phyloP scores from a whole-genome alignment of 2,797 vertebrate genomes.

The Pseudocheirus occidentalis region DNA sequence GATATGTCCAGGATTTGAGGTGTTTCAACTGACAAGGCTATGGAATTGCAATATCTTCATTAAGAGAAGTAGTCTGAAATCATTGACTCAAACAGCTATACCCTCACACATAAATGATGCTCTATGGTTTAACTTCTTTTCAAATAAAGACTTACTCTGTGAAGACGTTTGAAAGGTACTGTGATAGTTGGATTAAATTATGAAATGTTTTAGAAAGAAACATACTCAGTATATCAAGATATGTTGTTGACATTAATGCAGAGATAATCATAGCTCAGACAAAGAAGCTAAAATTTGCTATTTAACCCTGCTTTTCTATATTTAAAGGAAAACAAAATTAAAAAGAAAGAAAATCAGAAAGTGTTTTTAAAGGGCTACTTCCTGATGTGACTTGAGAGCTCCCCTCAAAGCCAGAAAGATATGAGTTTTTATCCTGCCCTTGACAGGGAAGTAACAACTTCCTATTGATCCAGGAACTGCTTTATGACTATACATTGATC shows the following conservation, averaged over 20 bases:
- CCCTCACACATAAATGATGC: background rate
- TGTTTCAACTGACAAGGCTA: background rate
- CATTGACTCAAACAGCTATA: background rate
- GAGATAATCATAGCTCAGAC: background rate
- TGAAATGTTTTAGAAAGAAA: background rate
- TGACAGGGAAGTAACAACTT: too few relatives aligned
- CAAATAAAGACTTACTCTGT: background rate
- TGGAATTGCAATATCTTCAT: background rate
- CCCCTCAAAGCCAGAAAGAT: background rate
- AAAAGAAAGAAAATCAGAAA: background rate
- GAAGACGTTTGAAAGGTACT: background rate
- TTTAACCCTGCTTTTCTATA: background rate
- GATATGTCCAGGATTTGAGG: too few relatives aligned
- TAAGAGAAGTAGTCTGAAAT: background rate
- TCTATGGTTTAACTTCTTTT: background rate
- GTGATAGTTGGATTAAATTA: background rate
- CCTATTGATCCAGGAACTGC: too few relatives aligned
- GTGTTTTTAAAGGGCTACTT: background rate
- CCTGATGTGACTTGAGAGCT: background rate
- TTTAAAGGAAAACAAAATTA: background rate
- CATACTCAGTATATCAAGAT: background rate
- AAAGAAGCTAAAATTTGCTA: background rate
- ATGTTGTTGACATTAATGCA: background rate
- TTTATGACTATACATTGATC: background rate
- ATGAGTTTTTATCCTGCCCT: background rate